Evolutionary conservation across 2,888 invertebrate genomes (phyloP), one percentile per base, ranked within the genome.

Genomic region (Lepetodrilus schrolli): DNA sequence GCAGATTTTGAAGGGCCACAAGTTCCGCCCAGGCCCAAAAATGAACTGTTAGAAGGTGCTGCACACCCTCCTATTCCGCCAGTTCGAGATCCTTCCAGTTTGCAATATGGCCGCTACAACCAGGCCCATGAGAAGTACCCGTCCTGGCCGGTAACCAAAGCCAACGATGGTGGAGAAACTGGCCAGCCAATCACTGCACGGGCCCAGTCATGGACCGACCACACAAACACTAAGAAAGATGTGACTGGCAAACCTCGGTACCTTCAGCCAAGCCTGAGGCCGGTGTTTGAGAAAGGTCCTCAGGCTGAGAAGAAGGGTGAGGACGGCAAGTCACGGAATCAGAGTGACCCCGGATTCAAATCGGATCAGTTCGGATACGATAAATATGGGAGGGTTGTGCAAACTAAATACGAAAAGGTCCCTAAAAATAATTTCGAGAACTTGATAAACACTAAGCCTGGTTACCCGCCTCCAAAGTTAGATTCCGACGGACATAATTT

Each of bases 121-220:
- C 93, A 94, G 75, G 94, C 93, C 76, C 94, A 94, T 91, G 94
- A 94, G 89, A 94, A 94, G 88, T 94, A 93, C 87, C 94, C 94
- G 1, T 94, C 94, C 76, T 94, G 94, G 94, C 94, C 94, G 17
- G 94, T 93, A 80, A 93, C 93, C 47, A 92, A 93, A 36, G 92
- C 93, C 73, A 87, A 79, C 75, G 74, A 78, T 7, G 74, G 74
- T 13, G 74, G 75, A 0, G 79, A 80, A 23, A 79, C 74, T 20
- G 71, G 79, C 4, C 79, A 80, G 66, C 78, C 83, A 73, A 93
- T 93, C 75, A 93, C 93, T 66, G 92, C 93, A 82, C 92, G 94
- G 79, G 94, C 94, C 83, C 94, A 94, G 88, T 94, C 94, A 75
- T 94, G 94, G 94, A 93, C 94, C 72, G 94, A 94, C 86, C 93